Evolutionary conservation across 2,797 vertebrate species (phyloP).

Genomic region (Alcedo atthis): DNA sequence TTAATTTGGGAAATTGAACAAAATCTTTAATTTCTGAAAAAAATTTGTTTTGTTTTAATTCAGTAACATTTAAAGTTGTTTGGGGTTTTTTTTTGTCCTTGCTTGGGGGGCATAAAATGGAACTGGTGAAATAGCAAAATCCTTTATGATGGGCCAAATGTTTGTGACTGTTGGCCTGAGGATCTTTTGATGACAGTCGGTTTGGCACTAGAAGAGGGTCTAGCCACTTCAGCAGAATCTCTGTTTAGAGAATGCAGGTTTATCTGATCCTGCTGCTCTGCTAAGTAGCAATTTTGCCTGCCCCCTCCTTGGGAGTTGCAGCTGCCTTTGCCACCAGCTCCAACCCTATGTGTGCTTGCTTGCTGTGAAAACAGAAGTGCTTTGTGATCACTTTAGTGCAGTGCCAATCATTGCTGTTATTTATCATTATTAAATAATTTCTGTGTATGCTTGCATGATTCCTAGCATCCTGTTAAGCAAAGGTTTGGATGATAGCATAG

Average conservation of each 20-base stretch:
- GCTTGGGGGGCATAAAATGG: not conserved
- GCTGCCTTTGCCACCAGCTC: not conserved
- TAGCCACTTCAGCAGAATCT: not conserved
- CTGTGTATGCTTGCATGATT: not conserved
- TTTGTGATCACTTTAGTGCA: not conserved
- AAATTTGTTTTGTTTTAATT: not conserved
- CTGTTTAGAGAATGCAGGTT: not conserved
- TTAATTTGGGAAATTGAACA: not conserved
- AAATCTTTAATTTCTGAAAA: not conserved
- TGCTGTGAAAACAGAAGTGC: not conserved
- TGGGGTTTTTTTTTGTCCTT: not conserved
- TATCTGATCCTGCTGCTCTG: not conserved
- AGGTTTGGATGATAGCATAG: not conserved
- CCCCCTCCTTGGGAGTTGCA: not conserved
- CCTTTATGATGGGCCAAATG: not conserved
- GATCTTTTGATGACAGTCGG: not conserved
- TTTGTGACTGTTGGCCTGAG: not conserved
- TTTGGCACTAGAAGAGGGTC: not conserved
- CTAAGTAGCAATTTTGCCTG: not conserved
- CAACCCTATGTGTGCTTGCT: not conserved
- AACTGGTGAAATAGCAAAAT: not conserved
- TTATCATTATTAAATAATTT: slow-evolving; percentile 32
- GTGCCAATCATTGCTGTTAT: not conserved
- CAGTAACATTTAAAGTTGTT: not conserved
- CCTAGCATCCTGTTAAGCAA: slow-evolving; percentile 45